A percentile compares a stretch with the other conserved stretches of the same genome.
Evolutionary conservation across 2,797 vertebrate species (phyloP).

Genomic region (Brotula barbata): DNA sequence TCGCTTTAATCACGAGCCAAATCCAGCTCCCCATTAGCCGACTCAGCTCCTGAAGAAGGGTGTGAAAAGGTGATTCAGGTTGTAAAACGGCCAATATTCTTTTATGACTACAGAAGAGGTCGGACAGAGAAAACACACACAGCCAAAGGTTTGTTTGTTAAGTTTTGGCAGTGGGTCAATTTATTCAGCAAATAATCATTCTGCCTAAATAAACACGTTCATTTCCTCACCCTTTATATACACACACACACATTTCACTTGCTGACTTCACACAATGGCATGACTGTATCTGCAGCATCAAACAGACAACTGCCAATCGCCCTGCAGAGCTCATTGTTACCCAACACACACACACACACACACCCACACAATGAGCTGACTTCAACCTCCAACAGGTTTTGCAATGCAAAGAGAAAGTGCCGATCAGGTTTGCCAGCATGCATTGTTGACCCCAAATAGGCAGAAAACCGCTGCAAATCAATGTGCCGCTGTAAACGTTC

Average conservation of each 20-base stretch:
- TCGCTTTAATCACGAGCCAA: neutral
- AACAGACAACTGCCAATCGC: conserved; percentile 64
- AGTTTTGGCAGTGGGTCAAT: conserved; percentile 51
- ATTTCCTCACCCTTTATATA: conserved; percentile 45
- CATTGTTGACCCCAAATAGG: conserved; percentile 54
- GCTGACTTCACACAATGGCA: conserved; percentile 63
- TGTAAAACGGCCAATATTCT: conserved; percentile 42
- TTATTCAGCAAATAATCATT: conserved; percentile 57
- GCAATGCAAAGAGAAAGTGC: conserved; percentile 60
- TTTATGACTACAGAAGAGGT: conserved; percentile 35
- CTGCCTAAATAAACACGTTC: conserved; percentile 61
- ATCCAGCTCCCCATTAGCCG: conserved; percentile 28
- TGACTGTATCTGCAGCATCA: conserved; percentile 62
- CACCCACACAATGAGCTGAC: conserved; percentile 29
- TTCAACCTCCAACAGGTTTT: conserved; percentile 51
- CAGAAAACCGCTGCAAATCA: conserved; percentile 57
- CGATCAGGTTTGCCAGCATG: conserved; percentile 53
- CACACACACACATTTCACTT: conserved; percentile 42
- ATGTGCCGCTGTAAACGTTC: conserved; percentile 18
- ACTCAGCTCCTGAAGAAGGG: conserved; percentile 31
- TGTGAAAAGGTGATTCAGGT: conserved; percentile 23
- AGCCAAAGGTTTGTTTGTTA: conserved; percentile 56
- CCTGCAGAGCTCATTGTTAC: conserved; percentile 60
- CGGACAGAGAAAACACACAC: conserved; percentile 44
- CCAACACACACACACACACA: conserved; percentile 47